Evolutionary conservation across 92 coral and sea anemone genomes (phyloP), one percentile per base, ranked within the genome.

Genomic region (Epizoanthus rinbou): DNA sequence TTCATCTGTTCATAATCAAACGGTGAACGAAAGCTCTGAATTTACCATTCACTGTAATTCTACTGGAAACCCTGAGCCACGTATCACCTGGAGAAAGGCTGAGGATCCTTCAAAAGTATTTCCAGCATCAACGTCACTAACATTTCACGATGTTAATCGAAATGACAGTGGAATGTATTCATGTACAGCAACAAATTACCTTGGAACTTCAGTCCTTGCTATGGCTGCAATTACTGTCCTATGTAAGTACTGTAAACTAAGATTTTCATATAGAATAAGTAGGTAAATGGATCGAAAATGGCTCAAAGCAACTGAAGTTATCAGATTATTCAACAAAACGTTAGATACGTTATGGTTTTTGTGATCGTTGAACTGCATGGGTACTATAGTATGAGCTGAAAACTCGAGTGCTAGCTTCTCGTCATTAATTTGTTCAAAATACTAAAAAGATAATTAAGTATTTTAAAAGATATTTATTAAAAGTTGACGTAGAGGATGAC

Each of bases 21-120:
- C 75, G 2, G 63, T 84, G 18, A 64, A 79, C 21, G 91, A 71
- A 41, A 54, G 86, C 79, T 19, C 57, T 0, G n/a, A 63, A 3
- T 37, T 84, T 6, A 41, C 82, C 7, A 53, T 85, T 11, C 56
- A 73, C 57, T 88, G 91, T 57, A 70, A 85, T 9, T 60, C 75
- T n/a, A 64, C 69, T 59, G 89, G 91, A 63, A 73, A 88, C 19
- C 91, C 89, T 21, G 59, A 37, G 15, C 89, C 89, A 56, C 39
- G 2, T 15, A 54, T 88, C 16, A 74, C 83, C 14, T 85, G 89
- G 91, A 56, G 43, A 66, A 57, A 79, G 84, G 57, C 56, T 59
- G 84, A 52, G 21, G 53, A 60, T n/a, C 43, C 81, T n/a, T 66
- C 67, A 43, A 78, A 37, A 31, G 31, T 56, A 13, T 37, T 69